Conservation (phyloP, 1,140 invertebrate species). For the Mylabris phalerata region DNA sequence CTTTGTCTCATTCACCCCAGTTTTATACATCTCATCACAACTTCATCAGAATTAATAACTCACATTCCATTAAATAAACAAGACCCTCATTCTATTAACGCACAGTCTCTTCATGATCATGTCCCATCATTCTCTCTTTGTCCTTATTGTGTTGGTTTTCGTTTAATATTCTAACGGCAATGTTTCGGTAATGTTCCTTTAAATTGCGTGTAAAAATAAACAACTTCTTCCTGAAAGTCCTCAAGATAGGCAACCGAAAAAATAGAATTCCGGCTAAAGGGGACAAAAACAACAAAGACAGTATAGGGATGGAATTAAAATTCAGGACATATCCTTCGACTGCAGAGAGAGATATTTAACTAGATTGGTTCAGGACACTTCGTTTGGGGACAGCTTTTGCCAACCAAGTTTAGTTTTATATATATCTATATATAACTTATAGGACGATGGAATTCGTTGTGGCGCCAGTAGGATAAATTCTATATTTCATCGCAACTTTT, state of each 20-base stretch:
- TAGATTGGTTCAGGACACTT: constrained; percentile 12
- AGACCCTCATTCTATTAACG: no score
- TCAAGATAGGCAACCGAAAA: no score
- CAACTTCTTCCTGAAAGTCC: neutral
- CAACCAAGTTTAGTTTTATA: constrained; percentile 1
- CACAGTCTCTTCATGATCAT: no score
- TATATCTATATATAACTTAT: no score
- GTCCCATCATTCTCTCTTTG: no score
- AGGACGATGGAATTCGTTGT: constrained; percentile 1
- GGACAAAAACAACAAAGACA: constrained; percentile 4
- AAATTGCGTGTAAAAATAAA: constrained; percentile 17
- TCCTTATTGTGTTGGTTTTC: neutral
- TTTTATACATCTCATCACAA: no score
- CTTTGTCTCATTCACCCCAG: no score
- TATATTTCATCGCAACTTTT: no score
- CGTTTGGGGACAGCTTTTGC: neutral
- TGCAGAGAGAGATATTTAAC: constrained; percentile 7
- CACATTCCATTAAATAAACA: no score
- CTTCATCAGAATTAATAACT: no score
- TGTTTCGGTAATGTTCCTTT: constrained; percentile 8
- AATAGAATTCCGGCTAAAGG: neutral
- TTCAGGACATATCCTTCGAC: constrained; percentile 12
- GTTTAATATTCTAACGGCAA: constrained; percentile 9
- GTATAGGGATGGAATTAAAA: constrained; percentile 7
- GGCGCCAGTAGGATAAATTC: constrained; percentile 2